Evolutionary conservation across 2,888 invertebrate species (phyloP).

Genomic region (Halictus ligatus): DNA sequence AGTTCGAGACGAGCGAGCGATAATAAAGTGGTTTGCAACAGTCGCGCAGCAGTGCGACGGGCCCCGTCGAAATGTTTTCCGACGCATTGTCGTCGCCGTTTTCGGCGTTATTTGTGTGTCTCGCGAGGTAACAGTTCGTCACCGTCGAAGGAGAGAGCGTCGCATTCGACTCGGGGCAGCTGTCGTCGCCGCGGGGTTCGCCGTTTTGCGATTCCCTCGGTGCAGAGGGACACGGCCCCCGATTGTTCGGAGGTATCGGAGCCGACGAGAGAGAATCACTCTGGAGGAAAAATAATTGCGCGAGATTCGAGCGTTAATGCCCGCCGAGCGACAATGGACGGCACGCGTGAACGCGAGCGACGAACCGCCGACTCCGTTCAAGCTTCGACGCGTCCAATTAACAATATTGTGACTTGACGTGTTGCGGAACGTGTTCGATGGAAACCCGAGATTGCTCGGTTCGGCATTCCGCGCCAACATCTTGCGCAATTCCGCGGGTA

Average conservation of each 20-base stretch:
- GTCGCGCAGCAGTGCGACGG: conserved; percentile 24
- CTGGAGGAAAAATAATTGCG: conserved; percentile 83
- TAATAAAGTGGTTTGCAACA: conserved; percentile 72
- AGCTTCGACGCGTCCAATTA: conserved; percentile 67
- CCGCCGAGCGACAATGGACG: conserved; percentile 44
- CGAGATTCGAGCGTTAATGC: conserved; percentile 48
- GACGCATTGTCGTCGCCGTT: conserved; percentile 58
- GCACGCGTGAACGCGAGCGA: conserved; percentile 53
- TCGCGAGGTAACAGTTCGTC: conserved; percentile 50
- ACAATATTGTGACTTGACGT: conserved; percentile 67
- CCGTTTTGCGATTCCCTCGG: conserved; percentile 41
- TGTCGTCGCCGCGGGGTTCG: conserved; percentile 78
- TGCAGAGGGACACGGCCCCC: conserved; percentile 33
- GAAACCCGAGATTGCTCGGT: background rate
- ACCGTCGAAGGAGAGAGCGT: conserved; percentile 63
- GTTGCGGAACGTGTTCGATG: background rate
- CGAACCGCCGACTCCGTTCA: conserved; percentile 10
- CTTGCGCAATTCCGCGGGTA: background rate
- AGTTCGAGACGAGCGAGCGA: conserved; percentile 56
- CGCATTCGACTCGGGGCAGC: conserved; percentile 66
- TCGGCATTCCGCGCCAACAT: background rate
- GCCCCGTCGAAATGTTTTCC: conserved; percentile 62
- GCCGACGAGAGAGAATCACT: conserved; percentile 77
- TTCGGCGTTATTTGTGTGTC: conserved; percentile 56
- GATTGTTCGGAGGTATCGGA: conserved; percentile 81